These are phyloP conservation scores for Chauna torquata DNA, from an alignment of 2,113 vertebrate species.

Conservation along the genomic window DNA sequence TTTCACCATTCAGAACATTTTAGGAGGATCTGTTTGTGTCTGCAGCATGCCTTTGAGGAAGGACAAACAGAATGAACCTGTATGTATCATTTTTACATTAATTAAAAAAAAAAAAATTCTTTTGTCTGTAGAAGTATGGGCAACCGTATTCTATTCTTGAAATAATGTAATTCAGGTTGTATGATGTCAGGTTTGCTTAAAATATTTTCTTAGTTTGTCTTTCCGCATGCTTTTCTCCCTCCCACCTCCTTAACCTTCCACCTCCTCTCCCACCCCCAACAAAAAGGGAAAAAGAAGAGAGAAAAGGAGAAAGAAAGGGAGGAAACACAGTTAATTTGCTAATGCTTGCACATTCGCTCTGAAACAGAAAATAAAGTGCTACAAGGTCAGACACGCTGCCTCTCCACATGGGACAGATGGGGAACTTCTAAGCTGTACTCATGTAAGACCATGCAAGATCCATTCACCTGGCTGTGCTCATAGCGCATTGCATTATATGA, in stretches of 20 bases:
- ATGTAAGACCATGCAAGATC: not conserved
- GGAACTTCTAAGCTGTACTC: not conserved
- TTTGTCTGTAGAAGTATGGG: not conserved
- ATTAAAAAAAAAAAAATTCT: not conserved
- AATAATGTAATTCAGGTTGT: not conserved
- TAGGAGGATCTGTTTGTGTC: not conserved
- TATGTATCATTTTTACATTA: not conserved
- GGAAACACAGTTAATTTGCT: not conserved
- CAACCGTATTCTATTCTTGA: not conserved
- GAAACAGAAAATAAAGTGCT: not conserved
- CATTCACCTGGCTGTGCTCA: accelerated
- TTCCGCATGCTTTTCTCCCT: not conserved
- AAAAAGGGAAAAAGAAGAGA: not conserved
- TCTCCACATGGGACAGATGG: not conserved
- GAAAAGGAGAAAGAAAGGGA: not conserved
- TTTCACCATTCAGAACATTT: constrained; percentile 8
- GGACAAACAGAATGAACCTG: not conserved
- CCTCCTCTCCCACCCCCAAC: not conserved
- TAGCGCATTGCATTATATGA: accelerated
- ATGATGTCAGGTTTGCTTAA: not conserved
- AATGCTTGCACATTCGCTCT: not conserved
- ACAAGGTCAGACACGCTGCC: not conserved
- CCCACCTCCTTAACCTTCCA: not conserved
- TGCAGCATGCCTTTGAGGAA: constrained; percentile 3
- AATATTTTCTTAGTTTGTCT: not conserved